These are phyloP conservation scores for Eurois occulta DNA, from an alignment of 2,888 invertebrate genomes.

Conservation along the genomic window DNA sequence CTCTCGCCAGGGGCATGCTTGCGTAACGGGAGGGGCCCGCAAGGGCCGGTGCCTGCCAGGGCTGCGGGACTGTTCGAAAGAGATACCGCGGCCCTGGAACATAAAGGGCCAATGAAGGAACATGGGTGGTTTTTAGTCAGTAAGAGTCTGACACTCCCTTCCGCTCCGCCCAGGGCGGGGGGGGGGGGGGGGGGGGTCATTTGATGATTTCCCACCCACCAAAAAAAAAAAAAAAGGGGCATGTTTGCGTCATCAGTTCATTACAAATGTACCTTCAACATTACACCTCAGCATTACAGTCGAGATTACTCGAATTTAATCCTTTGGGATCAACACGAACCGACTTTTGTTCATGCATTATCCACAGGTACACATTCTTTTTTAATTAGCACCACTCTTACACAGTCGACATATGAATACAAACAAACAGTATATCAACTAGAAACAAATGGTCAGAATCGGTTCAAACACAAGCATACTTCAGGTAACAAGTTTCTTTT, in stretches of 20 bases:
- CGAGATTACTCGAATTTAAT: background rate
- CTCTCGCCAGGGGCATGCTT: background rate
- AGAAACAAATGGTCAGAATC: background rate
- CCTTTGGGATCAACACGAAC: conserved; percentile 12
- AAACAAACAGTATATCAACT: background rate
- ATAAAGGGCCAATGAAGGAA: too few species aligned
- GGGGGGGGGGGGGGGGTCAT: too few species aligned
- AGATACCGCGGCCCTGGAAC: too few species aligned
- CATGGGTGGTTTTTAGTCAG: too few species aligned
- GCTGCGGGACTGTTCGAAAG: too few species aligned
- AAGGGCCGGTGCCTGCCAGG: too few species aligned
- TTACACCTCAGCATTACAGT: background rate
- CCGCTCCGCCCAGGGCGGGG: too few species aligned
- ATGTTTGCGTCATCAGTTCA: background rate
- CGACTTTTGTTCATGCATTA: background rate
- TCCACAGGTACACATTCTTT: background rate
- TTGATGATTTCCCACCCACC: too few species aligned
- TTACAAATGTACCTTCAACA: conserved; percentile 5
- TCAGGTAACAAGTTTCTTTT: background rate
- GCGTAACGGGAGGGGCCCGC: too few species aligned
- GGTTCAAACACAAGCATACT: background rate
- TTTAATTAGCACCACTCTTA: conserved; percentile 12
- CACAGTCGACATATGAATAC: background rate
- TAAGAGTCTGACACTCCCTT: too few species aligned
- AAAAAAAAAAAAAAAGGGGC: too few species aligned